Evolutionary conservation across 2,797 vertebrate species (phyloP), one percentile per base, ranked within the genome.

Genomic region (Artibeus lituratus): DNA sequence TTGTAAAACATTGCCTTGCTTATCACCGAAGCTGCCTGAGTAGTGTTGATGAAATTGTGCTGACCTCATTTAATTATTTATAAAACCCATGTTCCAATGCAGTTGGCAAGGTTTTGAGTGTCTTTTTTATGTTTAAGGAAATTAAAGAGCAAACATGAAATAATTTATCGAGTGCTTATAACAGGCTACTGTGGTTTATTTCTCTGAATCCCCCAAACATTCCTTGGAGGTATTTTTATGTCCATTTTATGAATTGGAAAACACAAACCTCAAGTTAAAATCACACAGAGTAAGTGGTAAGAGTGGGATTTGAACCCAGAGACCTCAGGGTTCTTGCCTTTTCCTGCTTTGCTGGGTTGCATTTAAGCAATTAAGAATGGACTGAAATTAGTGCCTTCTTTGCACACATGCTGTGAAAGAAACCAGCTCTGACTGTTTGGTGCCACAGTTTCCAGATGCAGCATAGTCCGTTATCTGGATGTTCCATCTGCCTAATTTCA

Each of bases 1-100:
- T 87, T 55, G 29, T 90, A 91, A 94, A 87, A 76, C 83, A 80
- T 84, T 87, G 47, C n/a, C 97, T 96, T 51, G 32, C 96, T 95
- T 93, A 92, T 96, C 32, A 78, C 72, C 1, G 5, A 87, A 53
- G 80, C 65, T 85, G 84, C 77, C 42, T 6, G 11, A 92, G 57
- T n/a, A 39, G 15, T 35, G 82, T 96, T 73, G 80, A 22, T 85
- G 76, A 92, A 91, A 94, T 70, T 59, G 35, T 4, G 22, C 14
- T 97, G 94, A 97, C 76, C 57, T 97, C 87, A 76, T 89, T 93
- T 29, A 93, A 96, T 95, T 96, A 96, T 92, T 94, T 97, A 91
- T 92, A 73, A 91, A 73, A 93, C 47, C 8, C 24, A 8, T 35
- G 87, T 88, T 87, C 81, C 57, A 87, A 93, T 85, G 95, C 80